Conservation (phyloP, 2,113 vertebrate species). For the Perca flavescens region DNA sequence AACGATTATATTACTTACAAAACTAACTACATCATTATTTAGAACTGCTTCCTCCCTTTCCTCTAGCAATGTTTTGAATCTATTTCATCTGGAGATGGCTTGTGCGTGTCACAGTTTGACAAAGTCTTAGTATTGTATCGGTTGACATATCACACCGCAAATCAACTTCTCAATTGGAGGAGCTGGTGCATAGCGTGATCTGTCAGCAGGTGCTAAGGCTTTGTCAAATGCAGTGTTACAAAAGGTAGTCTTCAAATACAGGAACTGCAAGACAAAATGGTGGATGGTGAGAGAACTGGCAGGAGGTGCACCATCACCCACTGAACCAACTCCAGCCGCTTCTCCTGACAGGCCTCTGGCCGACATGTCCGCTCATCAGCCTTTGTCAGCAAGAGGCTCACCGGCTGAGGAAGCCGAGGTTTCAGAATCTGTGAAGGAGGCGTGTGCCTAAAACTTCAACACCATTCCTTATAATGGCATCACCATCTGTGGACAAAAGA, state of each 20-base stretch:
- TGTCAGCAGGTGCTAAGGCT: constrained; percentile 79
- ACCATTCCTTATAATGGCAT: constrained; percentile 11
- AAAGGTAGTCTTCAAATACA: constrained; percentile 74
- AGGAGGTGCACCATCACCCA: constrained; percentile 63
- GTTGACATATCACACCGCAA: constrained; percentile 75
- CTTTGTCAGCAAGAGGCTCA: constrained; percentile 60
- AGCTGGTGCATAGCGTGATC: constrained; percentile 74
- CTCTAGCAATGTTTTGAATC: constrained; percentile 43
- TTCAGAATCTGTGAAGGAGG: constrained; percentile 43
- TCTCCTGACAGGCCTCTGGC: constrained; percentile 58
- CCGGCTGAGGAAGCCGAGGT: constrained; percentile 33
- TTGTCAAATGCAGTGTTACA: constrained; percentile 73
- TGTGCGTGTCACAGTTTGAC: constrained; percentile 63
- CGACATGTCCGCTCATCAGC: constrained; percentile 68
- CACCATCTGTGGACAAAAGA: constrained; percentile 26
- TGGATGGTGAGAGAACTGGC: constrained; percentile 68
- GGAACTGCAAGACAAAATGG: constrained; percentile 71
- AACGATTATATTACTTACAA: constrained; percentile 55
- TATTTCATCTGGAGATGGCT: constrained; percentile 52
- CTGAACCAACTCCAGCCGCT: constrained; percentile 56
- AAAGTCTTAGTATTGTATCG: constrained; percentile 52
- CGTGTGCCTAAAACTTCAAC: constrained; percentile 22
- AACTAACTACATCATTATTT: constrained; percentile 42
- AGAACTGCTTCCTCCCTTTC: constrained; percentile 14
- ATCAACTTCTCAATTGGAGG: constrained; percentile 76